A percentile compares a stretch with the other conserved stretches of the same genome.
Conservation (phyloP, 2,888 invertebrate species). For the Adineta ricciae region DNA sequence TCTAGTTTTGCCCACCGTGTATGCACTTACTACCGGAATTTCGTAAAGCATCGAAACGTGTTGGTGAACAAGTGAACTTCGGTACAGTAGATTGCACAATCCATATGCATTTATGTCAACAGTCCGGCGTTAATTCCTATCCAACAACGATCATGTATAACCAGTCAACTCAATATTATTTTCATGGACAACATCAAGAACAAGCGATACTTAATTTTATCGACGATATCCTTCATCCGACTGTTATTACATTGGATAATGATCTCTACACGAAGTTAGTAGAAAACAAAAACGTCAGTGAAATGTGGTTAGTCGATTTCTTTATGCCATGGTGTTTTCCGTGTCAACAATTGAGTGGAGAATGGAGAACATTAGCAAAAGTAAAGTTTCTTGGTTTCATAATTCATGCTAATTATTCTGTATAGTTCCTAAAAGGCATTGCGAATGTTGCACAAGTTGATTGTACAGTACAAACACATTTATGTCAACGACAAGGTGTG, state of each 20-base stretch:
- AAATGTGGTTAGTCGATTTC: constrained; percentile 63
- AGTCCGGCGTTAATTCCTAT: constrained; percentile 29
- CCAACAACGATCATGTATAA: constrained; percentile 64
- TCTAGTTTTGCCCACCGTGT: constrained; percentile 66
- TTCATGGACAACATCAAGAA: constrained; percentile 58
- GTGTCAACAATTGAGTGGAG: constrained; percentile 61
- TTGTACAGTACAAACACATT: constrained; percentile 56
- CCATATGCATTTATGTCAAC: constrained; percentile 55
- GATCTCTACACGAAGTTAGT: constrained; percentile 55
- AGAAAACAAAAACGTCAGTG: constrained; percentile 53
- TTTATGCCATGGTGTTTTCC: constrained; percentile 68
- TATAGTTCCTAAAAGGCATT: constrained; percentile 52
- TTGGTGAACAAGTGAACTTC: constrained; percentile 51
- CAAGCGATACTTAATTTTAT: constrained; percentile 59
- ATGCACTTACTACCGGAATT: constrained; percentile 61
- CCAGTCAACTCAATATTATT: constrained; percentile 54
- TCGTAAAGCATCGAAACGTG: constrained; percentile 57
- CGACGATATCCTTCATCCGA: constrained; percentile 50
- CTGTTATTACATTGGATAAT: constrained; percentile 56
- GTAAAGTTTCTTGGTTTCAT: constrained; percentile 35
- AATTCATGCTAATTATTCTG: constrained; percentile 11
- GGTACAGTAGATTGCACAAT: constrained; percentile 63
- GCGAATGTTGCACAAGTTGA: constrained; percentile 61
- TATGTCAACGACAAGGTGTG: constrained; percentile 59
- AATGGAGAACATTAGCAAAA: constrained; percentile 60